Conservation (phyloP, 2,888 invertebrate species). For the Lampropteryx suffumata region DNA sequence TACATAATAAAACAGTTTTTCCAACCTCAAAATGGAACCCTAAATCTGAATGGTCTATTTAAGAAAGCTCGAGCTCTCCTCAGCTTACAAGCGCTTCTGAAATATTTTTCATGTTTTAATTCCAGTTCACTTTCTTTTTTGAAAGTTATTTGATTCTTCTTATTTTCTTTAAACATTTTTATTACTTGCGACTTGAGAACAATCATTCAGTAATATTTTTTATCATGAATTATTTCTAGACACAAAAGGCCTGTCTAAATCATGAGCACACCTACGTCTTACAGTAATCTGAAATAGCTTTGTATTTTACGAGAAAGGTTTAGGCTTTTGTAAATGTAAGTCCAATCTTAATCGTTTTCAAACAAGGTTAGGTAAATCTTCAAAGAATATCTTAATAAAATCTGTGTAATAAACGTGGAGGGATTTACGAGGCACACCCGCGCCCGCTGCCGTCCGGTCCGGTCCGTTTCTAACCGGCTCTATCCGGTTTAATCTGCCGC, state of each 20-base stretch:
- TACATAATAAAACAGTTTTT: too few species aligned
- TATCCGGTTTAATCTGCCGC: conserved; percentile 40
- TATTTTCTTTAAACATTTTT: conserved; percentile 6
- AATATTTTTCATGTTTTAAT: conserved; percentile 27
- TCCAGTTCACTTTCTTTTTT: conserved; percentile 15
- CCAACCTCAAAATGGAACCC: conserved; percentile 29
- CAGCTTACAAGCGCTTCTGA: conserved; percentile 29
- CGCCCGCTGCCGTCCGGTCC: conserved; percentile 41
- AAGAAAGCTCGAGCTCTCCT: conserved; percentile 34
- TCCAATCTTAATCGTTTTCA: conserved; percentile 3
- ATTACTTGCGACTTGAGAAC: not conserved
- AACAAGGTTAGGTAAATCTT: conserved; percentile 14
- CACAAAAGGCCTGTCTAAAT: conserved; percentile 1
- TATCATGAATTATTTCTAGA: not conserved
- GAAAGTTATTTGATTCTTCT: conserved; percentile 9
- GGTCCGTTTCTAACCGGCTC: conserved; percentile 42
- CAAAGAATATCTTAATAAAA: conserved; percentile 41
- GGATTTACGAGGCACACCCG: conserved; percentile 52
- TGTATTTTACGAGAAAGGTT: not conserved
- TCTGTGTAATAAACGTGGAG: conserved; percentile 51
- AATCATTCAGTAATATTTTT: too few species aligned
- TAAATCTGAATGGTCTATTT: conserved; percentile 36
- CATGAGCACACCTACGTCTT: not conserved
- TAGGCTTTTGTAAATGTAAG: not conserved
- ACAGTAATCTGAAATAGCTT: not conserved